These are phyloP conservation scores for Struthidea cinerea DNA, from an alignment of 2,113 vertebrate genomes.

Conservation along the genomic window DNA sequence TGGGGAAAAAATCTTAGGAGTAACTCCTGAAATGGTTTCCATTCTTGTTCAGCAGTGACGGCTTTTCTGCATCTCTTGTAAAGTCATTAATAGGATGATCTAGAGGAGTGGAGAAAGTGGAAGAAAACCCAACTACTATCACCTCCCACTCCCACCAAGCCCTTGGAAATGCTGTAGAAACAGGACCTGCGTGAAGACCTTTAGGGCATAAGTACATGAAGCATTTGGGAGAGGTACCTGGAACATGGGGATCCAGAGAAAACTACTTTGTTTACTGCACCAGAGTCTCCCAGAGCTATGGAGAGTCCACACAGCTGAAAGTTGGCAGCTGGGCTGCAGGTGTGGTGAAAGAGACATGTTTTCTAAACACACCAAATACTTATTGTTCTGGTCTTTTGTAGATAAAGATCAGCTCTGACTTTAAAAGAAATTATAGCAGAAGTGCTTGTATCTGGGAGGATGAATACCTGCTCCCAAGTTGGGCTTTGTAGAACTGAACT, in stretches of 20 bases:
- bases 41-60: not conserved
- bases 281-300: not conserved
- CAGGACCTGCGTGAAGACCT: not conserved
- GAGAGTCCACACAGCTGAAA: constrained; percentile 3
- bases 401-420: constrained; percentile 51
- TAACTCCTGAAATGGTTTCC: not conserved
- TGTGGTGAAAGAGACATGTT: constrained; percentile 24
- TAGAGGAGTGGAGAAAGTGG: not conserved
- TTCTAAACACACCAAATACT: constrained; percentile 37
- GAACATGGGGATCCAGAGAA: not conserved
- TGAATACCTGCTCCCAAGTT: constrained; percentile 27
- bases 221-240: not conserved
- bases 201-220: not conserved
- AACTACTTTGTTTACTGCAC: not conserved
- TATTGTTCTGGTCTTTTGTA: constrained; percentile 40
- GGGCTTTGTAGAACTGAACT: not conserved
- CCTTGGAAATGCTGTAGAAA: not conserved
- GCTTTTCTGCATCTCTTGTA: not conserved
- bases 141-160: not conserved
- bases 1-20: not conserved
- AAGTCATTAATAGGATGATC: not conserved
- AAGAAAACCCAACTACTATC: not conserved
- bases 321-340: constrained; percentile 34
- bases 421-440: constrained; percentile 37
- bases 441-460: constrained; percentile 26